These are phyloP conservation scores for Periparus ater DNA, from an alignment of 2,797 vertebrate genomes.

Conservation along the genomic window DNA sequence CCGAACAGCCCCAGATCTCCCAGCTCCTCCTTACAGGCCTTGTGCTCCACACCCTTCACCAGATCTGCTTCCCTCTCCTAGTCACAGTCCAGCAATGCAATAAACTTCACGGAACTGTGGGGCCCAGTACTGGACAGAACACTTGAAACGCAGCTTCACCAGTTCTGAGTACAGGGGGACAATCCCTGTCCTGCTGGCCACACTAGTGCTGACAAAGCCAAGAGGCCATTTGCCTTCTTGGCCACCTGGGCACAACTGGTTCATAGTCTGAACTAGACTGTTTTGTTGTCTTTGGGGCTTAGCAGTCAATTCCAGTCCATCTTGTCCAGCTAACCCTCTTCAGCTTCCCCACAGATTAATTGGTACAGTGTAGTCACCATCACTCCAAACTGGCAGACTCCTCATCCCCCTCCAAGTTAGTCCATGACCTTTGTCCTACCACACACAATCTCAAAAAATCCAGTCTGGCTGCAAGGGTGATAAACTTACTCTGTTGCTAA, in stretches of 20 bases:
- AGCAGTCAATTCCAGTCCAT: no score
- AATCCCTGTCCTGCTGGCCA: background rate
- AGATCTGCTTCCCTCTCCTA: no score
- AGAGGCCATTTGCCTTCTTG: rapidly evolving
- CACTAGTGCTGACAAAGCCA: rapidly evolving
- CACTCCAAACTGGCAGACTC: background rate
- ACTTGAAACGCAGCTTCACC: background rate
- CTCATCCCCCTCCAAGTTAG: background rate
- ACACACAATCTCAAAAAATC: rapidly evolving
- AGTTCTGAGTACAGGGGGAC: rapidly evolving
- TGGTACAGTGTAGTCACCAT: rapidly evolving
- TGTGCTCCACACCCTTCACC: background rate
- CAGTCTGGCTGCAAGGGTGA: no score
- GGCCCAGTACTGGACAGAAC: no score
- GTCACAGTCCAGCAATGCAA: rapidly evolving
- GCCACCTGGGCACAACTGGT: no score
- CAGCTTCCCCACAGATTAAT: background rate
- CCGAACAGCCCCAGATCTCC: rapidly evolving
- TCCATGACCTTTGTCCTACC: background rate
- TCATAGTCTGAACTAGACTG: rapidly evolving
- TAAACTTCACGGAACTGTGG: rapidly evolving
- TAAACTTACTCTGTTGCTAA: background rate
- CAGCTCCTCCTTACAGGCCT: no score
- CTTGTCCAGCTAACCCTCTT: background rate
- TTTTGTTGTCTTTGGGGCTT: no score